Conservation (phyloP, 1,140 invertebrate genomes). For the Belonocnema kinseyi region DNA sequence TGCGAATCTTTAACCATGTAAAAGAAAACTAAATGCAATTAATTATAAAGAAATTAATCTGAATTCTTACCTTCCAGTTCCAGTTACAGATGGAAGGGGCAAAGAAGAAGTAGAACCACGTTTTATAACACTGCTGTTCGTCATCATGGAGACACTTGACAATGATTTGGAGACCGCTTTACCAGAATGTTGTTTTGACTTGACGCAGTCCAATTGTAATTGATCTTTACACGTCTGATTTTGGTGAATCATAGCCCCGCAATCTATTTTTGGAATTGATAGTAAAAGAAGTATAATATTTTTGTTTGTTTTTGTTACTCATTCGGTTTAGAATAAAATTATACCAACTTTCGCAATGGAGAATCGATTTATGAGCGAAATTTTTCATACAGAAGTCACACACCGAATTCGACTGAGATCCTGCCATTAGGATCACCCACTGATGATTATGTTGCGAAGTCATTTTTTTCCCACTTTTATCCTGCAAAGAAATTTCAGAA, state of each 20-base stretch:
- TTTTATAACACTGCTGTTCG: conserved; percentile 63
- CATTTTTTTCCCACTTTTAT: conserved; percentile 71
- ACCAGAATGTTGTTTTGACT: conserved; percentile 70
- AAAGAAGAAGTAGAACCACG: conserved; percentile 70
- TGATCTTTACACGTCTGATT: conserved; percentile 89
- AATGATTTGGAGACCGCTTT: conserved; percentile 69
- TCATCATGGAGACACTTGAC: conserved; percentile 65
- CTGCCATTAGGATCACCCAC: conserved; percentile 82
- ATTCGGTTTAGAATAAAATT: background rate
- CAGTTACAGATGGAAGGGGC: conserved; percentile 61
- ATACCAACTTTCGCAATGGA: conserved; percentile 83
- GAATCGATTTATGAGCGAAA: conserved; percentile 85
- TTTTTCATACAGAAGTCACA: conserved; percentile 91
- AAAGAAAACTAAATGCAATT: conserved; percentile 62
- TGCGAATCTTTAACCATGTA: conserved; percentile 66
- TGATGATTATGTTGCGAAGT: conserved; percentile 78
- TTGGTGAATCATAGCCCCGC: conserved; percentile 89
- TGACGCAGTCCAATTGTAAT: conserved; percentile 84
- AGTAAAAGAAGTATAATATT: conserved; percentile 5
- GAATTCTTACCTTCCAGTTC: conserved; percentile 68
- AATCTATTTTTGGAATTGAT: conserved; percentile 78
- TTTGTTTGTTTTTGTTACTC: background rate
- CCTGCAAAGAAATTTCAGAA: conserved; percentile 53
- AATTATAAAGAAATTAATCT: conserved; percentile 19
- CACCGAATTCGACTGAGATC: conserved; percentile 62